Evolutionary conservation across 1,140 invertebrate species (phyloP), one percentile per base, ranked within the genome.

Genomic region (Drosophila triauraria): DNA sequence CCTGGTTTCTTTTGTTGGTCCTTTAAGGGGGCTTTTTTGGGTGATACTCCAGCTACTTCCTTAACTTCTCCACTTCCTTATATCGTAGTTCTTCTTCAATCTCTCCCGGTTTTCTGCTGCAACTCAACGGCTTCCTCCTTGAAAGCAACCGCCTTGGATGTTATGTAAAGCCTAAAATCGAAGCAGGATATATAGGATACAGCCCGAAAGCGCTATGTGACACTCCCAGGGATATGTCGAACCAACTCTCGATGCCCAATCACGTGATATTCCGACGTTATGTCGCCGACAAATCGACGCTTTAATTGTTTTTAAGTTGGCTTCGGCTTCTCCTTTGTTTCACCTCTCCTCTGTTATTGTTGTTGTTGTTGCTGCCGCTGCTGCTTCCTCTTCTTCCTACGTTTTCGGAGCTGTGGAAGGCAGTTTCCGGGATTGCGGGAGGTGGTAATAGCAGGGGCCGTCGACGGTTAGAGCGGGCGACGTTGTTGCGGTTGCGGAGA

Each of bases 251-350:
- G 53, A 20, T 40, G 53, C 32, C 48, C 38, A 67, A 68, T 69
- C 62, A 69, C 67, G 62, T 69, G 67, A 69, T 71, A 20, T 63
- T 48, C 53, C 69, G 43, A 64, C 65, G 65, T 58, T 72, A 30
- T 47, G 60, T 44, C 56, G 61, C 47, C 70, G 46, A 78, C 70
- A 71, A 64, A 35, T 74, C 47, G 54, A 51, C n/a, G 59, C 54
- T 68, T 68, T 72, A 80, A 78, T 84, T 87, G 67, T 87, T 71
- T 80, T 68, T 78, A 56, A 47, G 61, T 80, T 80, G 35, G 7
- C 35, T 56, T 40, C 53, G 53, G 72, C 72, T 65, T 83, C 83
- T 86, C 84, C 83, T 87, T 87, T 87, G 83, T 87, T 87, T 87
- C 80, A 78, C 84, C 77, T 83, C 83, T 78, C 63, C 60, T 25